These are phyloP conservation scores for Enteromius argenteus DNA, from an alignment of 2,797 vertebrate genomes.

Conservation along the genomic window DNA sequence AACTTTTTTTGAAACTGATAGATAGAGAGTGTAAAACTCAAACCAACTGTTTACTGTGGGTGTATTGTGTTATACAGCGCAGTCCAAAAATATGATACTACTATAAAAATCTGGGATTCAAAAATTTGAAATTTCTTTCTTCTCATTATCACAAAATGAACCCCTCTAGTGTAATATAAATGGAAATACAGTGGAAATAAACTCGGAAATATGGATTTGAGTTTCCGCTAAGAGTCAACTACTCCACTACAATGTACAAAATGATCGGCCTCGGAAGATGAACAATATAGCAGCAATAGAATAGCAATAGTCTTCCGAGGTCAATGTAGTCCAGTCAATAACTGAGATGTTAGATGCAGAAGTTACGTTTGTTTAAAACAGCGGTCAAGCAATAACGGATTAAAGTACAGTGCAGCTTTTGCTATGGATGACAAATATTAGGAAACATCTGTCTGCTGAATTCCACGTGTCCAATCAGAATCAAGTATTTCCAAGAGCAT, in stretches of 20 bases:
- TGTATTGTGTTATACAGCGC: background rate
- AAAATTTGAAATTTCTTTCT: background rate
- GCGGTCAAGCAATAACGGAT: background rate
- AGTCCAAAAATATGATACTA: background rate
- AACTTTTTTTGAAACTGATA: background rate
- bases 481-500: background rate
- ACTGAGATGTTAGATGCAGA: background rate
- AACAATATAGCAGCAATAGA: background rate
- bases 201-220: background rate
- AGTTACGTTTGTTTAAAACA: background rate
- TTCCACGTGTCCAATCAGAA: background rate
- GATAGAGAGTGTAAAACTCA: slow-evolving; percentile 15
- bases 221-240: background rate
- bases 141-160: background rate
- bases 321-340: background rate
- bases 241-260: background rate
- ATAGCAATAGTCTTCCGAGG: background rate
- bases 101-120: background rate
- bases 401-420: background rate
- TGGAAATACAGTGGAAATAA: background rate
- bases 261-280: background rate
- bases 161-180: background rate
- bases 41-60: background rate
- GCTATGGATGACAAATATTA: background rate
- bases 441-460: background rate